Evolutionary conservation across 2,797 vertebrate species (phyloP), one percentile per base, ranked within the genome.

Genomic region (Alcedo atthis): DNA sequence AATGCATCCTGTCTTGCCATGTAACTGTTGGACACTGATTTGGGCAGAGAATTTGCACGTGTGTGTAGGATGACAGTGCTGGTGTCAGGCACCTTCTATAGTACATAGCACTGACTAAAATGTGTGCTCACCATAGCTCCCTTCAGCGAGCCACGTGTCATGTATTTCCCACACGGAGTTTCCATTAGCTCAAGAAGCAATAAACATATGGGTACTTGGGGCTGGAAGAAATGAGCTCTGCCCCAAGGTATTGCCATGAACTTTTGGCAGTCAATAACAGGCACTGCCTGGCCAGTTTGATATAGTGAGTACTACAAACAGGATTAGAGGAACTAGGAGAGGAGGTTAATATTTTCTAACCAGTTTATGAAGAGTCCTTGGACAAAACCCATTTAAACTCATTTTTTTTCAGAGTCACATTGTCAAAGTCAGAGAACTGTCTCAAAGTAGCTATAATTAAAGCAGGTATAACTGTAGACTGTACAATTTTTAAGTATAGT

Each of bases 41-140:
- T 77, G 49, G 68, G 57, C 55, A 32, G 64, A 90, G 78, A 80
- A 64, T 67, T 82, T 89, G 55, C 68, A 76, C 2, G 1, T 84
- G 68, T 92, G 69, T 66, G 25, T 30, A 61, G 94, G 81, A 76
- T 94, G 85, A 92, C 64, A 87, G 61, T 61, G 42, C 61, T 85
- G 79, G 55, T 51, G 28, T 49, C 58, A 89, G 64, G 77, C 76
- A 81, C 51, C 61, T 87, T 84, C 1, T 35, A 70, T n/a, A 89
- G 74, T 43, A 66, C 42, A 61, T 48, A 84, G 37, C 42, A 7
- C n/a, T 73, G 64, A 49, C 75, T 70, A 25, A 81, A 89, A 76
- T 0, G 16, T 28, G 53, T 57, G 55, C 5, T 78, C 66, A 43
- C 19, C 74, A 67, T 48, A 49, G 45, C 32, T 89, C 74, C 81